Evolutionary conservation across 2,113 vertebrate species (phyloP).

Genomic region (Notothenia coriiceps): DNA sequence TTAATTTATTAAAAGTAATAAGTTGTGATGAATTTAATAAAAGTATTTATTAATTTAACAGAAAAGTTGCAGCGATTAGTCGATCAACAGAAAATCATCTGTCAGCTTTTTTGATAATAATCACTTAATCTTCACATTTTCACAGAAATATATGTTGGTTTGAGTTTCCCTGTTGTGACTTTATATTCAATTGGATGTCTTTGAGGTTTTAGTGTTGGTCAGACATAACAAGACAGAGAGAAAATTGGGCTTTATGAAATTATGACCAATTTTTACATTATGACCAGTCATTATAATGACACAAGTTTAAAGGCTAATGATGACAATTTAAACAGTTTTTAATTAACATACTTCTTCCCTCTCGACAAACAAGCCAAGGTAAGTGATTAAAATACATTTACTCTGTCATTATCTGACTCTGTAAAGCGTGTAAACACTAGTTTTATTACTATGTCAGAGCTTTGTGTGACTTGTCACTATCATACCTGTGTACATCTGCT

Average conservation of each 20-base stretch:
- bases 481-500: background rate
- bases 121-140: too few relatives aligned
- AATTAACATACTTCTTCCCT: background rate
- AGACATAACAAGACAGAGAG: background rate
- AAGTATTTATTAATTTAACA: background rate
- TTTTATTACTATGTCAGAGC: background rate
- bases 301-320: too few relatives aligned
- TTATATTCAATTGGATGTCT: background rate
- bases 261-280: too few relatives aligned
- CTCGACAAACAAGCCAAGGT: background rate
- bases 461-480: background rate
- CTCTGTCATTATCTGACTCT: background rate
- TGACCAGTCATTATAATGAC: too few relatives aligned
- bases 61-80: background rate
- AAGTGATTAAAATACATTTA: background rate
- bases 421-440: background rate
- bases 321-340: background rate
- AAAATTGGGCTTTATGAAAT: too few relatives aligned
- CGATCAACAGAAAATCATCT: background rate
- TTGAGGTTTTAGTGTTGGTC: background rate
- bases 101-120: background rate
- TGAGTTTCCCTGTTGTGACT: background rate
- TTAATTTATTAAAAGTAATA: background rate
- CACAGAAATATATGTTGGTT: background rate
- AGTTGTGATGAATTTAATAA: background rate